Percentiles rank a stretch among this genome's conserved stretches.
These are phyloP conservation scores for Helogale parvula DNA, from an alignment of 2,113 vertebrate species.

Conservation along the genomic window DNA sequence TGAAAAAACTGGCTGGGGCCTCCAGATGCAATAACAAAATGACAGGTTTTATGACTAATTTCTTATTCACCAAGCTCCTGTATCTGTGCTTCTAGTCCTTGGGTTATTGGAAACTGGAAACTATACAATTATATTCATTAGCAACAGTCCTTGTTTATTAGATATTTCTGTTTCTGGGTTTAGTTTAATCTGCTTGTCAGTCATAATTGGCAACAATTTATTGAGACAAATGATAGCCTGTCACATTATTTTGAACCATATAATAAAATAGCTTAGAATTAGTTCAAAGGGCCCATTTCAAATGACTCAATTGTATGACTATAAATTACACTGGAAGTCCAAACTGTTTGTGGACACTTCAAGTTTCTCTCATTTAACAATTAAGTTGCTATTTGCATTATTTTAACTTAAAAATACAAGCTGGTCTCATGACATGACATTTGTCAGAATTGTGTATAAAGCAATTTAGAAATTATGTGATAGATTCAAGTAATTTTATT, in stretches of 20 bases:
- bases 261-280: conserved; percentile 28
- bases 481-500: too few species aligned
- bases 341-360: not conserved
- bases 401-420: conserved; percentile 43
- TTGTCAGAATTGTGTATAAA: conserved; percentile 25
- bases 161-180: conserved; percentile 60
- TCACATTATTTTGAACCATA: conserved; percentile 33
- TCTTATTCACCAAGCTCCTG: conserved; percentile 50
- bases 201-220: conserved; percentile 58
- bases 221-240: conserved; percentile 58
- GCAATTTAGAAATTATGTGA: conserved; percentile 20
- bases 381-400: conserved; percentile 30
- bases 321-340: conserved; percentile 38
- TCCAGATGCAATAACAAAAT: conserved; percentile 80
- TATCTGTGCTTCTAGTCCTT: not conserved
- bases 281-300: not conserved
- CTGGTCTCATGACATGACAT: not conserved
- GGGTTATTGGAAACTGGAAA: conserved; percentile 45
- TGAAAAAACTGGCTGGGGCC: conserved; percentile 79
- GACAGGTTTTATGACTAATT: conserved; percentile 75
- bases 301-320: not conserved
- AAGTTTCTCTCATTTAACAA: conserved; percentile 38
- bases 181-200: conserved; percentile 45
- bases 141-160: conserved; percentile 59
- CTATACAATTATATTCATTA: conserved; percentile 47